These are phyloP conservation scores for Dryobotodes eremita DNA, from an alignment of 2,888 invertebrate genomes.

Conservation along the genomic window DNA sequence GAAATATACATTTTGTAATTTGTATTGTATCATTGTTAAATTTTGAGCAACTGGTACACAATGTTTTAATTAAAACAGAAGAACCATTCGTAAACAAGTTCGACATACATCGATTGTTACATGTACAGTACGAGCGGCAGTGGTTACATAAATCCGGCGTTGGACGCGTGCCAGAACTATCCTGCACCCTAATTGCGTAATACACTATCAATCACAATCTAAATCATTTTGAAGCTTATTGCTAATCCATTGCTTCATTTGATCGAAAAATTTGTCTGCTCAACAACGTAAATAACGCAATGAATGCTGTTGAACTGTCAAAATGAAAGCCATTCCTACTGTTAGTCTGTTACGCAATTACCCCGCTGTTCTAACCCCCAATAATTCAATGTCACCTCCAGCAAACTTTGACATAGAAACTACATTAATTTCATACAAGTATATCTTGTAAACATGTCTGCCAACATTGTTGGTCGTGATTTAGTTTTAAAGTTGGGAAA, in stretches of 20 bases:
- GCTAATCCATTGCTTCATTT: too few relatives aligned
- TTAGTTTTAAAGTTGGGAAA: neutral
- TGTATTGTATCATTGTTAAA: too few relatives aligned
- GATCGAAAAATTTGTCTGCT: too few relatives aligned
- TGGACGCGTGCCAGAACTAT: conserved; percentile 28
- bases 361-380: too few relatives aligned
- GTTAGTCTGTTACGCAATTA: too few relatives aligned
- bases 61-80: neutral
- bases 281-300: too few relatives aligned
- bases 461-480: neutral
- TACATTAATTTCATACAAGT: neutral
- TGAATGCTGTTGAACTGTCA: too few relatives aligned
- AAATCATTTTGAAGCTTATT: too few relatives aligned
- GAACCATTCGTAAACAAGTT: neutral
- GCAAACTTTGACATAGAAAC: neutral
- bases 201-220: too few relatives aligned
- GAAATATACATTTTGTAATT: too few relatives aligned
- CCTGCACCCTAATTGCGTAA: too few relatives aligned
- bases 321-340: too few relatives aligned
- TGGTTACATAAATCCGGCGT: conserved; percentile 15
- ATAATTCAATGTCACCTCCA: neutral
- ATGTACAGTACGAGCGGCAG: neutral
- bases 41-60: neutral
- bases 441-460: conserved; percentile 3
- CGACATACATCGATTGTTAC: neutral